A percentile compares a stretch with the other conserved stretches of the same genome.
These are phyloP conservation scores for Onychomys torridus DNA, from an alignment of 2,797 vertebrate genomes.

Conservation along the genomic window DNA sequence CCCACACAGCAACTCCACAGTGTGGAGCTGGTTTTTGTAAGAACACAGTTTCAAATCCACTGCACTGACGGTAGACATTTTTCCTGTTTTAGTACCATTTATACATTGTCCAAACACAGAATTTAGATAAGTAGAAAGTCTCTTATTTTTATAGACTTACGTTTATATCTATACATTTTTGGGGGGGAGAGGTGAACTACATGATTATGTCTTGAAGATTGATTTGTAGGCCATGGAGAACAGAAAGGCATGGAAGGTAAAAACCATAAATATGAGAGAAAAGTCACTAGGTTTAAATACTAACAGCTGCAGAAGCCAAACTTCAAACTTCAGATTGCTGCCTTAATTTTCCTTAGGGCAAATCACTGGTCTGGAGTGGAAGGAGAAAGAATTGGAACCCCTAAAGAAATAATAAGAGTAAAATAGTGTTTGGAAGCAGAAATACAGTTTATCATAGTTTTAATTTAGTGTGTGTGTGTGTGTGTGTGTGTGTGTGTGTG, in stretches of 20 bases:
- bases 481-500: no score
- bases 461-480: not conserved
- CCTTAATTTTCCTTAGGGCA: not conserved
- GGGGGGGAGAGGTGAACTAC: not conserved
- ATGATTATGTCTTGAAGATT: not conserved
- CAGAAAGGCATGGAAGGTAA: not conserved
- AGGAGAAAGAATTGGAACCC: not conserved
- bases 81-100: slow-evolving; percentile 26
- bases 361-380: not conserved
- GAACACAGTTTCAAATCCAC: slow-evolving; percentile 58
- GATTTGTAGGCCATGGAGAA: slow-evolving; percentile 36
- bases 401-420: not conserved
- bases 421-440: slow-evolving; percentile 32
- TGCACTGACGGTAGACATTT: slow-evolving; percentile 1
- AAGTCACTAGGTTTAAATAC: not conserved
- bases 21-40: slow-evolving; percentile 21
- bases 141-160: slow-evolving; percentile 7
- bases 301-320: not conserved
- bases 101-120: slow-evolving; percentile 30
- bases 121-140: not conserved
- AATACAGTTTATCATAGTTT: slow-evolving; percentile 22
- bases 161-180: not conserved
- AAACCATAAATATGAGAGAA: not conserved
- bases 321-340: slow-evolving; percentile 33
- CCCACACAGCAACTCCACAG: not conserved